Conservation (phyloP, 2,113 vertebrate genomes). For the Platichthys stellatus region DNA sequence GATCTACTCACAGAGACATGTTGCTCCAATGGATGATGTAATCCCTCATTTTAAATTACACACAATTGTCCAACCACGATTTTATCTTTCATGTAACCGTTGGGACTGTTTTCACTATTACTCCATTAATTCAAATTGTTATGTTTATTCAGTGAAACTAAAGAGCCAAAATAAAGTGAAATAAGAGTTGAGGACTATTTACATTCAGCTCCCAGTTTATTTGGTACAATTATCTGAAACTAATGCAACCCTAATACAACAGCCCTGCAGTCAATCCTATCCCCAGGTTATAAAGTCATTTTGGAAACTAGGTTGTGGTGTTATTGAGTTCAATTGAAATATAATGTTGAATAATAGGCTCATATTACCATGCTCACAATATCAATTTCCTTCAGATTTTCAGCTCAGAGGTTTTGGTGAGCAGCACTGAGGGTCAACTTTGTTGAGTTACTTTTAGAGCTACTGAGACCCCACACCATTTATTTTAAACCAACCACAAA, state of each 20-base stretch:
- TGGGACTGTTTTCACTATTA: background rate
- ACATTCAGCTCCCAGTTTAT: background rate
- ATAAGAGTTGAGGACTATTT: background rate
- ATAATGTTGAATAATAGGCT: background rate
- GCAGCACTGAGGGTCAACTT: background rate
- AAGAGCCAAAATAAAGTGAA: conserved; percentile 9
- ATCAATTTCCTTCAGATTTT: background rate
- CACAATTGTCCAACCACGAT: background rate
- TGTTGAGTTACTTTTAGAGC: background rate
- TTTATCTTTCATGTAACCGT: conserved; percentile 15
- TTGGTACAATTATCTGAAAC: background rate
- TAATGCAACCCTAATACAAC: background rate
- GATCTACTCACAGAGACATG: conserved; percentile 15
- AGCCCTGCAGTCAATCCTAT: conserved; percentile 2
- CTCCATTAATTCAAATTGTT: conserved; percentile 8
- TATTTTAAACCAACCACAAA: background rate
- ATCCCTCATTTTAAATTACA: conserved; percentile 27
- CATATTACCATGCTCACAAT: conserved; percentile 3
- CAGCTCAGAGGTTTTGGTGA: too few species aligned
- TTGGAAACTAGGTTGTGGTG: conserved; percentile 4
- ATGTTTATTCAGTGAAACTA: conserved; percentile 11
- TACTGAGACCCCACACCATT: background rate
- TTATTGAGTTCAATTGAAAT: conserved; percentile 2
- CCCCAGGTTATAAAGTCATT: background rate
- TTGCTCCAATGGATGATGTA: conserved; percentile 7